Conservation (phyloP, 2,797 vertebrate species). For the Xyrichtys novacula region DNA sequence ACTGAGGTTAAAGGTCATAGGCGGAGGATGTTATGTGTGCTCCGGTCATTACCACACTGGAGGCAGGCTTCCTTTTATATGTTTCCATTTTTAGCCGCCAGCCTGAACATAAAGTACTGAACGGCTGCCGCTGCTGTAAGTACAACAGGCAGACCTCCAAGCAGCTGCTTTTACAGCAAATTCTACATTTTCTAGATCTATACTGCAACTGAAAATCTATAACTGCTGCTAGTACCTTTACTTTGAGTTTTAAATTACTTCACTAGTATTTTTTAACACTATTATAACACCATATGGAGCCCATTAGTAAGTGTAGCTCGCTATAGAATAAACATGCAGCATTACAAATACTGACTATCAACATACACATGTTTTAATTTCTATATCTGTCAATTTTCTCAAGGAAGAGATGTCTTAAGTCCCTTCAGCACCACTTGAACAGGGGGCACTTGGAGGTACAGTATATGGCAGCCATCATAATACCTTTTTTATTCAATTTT, state of each 20-base stretch:
- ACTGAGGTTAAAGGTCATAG: conserved; percentile 41
- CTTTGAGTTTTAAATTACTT: neutral
- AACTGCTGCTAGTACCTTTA: neutral
- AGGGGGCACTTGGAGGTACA: too few relatives aligned
- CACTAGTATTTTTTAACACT: neutral
- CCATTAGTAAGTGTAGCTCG: too few relatives aligned
- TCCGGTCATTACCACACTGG: conserved; percentile 4
- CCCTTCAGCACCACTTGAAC: too few relatives aligned
- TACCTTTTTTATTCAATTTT: too few relatives aligned
- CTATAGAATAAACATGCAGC: too few relatives aligned
- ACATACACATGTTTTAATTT: too few relatives aligned
- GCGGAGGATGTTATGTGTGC: conserved; percentile 12
- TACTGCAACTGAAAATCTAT: neutral
- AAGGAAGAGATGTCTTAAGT: too few relatives aligned
- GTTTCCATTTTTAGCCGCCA: neutral
- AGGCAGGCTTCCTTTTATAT: neutral
- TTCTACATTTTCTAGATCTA: neutral
- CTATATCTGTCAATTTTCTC: too few relatives aligned
- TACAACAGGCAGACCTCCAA: neutral
- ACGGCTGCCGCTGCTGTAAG: neutral
- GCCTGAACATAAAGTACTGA: neutral
- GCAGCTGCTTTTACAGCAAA: neutral
- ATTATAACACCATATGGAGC: too few relatives aligned
- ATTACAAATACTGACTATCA: too few relatives aligned
- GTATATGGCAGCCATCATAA: too few relatives aligned